These are phyloP conservation scores for Acanthosepion pharaonis DNA, from an alignment of 2,888 invertebrate genomes.

Conservation along the genomic window DNA sequence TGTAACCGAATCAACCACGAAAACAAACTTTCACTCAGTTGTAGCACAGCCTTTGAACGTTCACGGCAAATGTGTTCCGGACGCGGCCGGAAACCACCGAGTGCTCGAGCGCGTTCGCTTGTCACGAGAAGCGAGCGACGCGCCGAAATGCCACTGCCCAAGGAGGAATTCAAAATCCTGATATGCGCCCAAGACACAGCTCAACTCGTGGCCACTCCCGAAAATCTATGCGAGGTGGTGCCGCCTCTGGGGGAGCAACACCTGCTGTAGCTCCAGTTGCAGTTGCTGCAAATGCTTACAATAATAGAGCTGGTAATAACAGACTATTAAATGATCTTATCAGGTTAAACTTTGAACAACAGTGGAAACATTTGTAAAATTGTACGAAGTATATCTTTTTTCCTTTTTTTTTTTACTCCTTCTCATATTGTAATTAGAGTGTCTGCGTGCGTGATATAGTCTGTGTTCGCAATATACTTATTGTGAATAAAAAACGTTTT, in stretches of 20 bases:
- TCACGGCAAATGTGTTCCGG: not conserved
- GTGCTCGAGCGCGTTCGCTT: not conserved
- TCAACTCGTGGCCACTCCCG: not conserved
- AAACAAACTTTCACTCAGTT: not conserved
- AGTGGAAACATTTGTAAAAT: constrained; percentile 33
- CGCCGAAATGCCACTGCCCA: not conserved
- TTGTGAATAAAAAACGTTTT: not conserved
- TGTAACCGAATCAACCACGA: not conserved
- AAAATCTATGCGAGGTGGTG: not conserved
- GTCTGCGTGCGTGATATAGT: constrained; percentile 33
- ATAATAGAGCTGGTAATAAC: not conserved
- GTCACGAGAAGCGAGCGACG: not conserved
- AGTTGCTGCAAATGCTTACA: not conserved
- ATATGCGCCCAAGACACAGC: not conserved
- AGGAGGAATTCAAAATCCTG: not conserved
- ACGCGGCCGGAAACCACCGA: not conserved
- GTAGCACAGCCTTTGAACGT: not conserved
- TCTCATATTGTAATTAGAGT: constrained; percentile 33
- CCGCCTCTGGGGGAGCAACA: not conserved
- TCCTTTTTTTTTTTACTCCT: not conserved
- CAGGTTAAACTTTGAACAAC: constrained; percentile 23
- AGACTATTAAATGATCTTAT: constrained; percentile 36
- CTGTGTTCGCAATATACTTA: constrained; percentile 1
- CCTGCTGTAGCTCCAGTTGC: not conserved
- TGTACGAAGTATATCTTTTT: not conserved